phyloP scores from a whole-genome alignment of 2,797 vertebrate genomes.

The Dermochelys coriacea region DNA sequence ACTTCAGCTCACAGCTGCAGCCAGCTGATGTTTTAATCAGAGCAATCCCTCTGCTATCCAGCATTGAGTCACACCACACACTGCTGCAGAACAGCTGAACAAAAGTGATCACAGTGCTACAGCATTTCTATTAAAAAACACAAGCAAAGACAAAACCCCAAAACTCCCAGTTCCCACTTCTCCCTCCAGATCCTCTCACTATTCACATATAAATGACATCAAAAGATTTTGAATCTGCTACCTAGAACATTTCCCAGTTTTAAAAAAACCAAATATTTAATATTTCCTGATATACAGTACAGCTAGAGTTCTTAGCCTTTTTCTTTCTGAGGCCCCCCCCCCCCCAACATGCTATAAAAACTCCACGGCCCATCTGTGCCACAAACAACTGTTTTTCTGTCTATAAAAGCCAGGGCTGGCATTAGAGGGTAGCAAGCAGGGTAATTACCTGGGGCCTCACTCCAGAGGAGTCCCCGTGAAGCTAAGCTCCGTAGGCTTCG shows the following conservation, averaged over 20 bases:
- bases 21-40: not conserved
- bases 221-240: not conserved
- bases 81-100: not conserved
- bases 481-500: too few relatives aligned
- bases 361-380: too few relatives aligned
- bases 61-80: not conserved
- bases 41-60: not conserved
- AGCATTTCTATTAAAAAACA: too few relatives aligned
- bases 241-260: not conserved
- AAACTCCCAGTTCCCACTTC: not conserved
- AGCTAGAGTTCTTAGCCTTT: too few relatives aligned
- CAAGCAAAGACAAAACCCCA: accelerated
- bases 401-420: too few relatives aligned
- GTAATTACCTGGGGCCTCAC: too few relatives aligned
- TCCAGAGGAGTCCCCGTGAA: too few relatives aligned
- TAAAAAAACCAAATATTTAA: not conserved
- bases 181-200: not conserved
- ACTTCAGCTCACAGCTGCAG: not conserved
- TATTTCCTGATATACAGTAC: accelerated
- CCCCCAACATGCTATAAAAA: too few relatives aligned
- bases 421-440: too few relatives aligned
- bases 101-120: accelerated
- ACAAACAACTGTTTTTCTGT: too few relatives aligned
- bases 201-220: not conserved
- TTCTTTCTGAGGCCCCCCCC: too few relatives aligned